Base-by-base conservation (phyloP, 2,113 vertebrate species). In the Microcebus lehilahytsara region DNA sequence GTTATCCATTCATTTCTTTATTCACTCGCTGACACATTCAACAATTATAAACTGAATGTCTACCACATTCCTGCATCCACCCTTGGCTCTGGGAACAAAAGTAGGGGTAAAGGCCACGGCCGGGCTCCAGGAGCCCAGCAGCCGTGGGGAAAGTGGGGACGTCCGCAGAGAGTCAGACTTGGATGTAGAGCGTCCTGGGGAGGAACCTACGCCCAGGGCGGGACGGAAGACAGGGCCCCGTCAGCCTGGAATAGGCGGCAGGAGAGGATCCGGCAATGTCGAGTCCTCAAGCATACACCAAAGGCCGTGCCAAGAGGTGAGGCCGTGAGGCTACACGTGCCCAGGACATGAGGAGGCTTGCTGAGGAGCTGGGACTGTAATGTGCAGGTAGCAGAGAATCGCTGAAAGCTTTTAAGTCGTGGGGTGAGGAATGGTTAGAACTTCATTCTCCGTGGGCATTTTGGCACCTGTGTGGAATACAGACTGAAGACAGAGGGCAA, bases 181-280 rank as follows among this genome's bases (percentile, higher is more conserved):
- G 0, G 13, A 25, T 2, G 1, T 3, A 1, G 32, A 5, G 3
- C 34, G 14, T 20, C 78, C 11, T 0, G 0, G 3, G 27, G 40
- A n/a, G 56, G 32, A 77, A 8, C 49, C 32, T 46, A 14, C 0
- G 4, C 22, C 56, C 5, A 10, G 2, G 9, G 22, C 0, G 1
- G 37, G 19, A 13, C 4, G 2, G 40, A 60, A 27, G 11, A 72
- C 3, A 1, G 8, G 17, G 8, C 6, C 46, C 0, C 32, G 46
- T 9, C 1, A 17, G 40, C 51, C 53, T 72, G 32, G 30, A 37
- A 23, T 20, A 32, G 23, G 25, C 1, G 32, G 51, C 30, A 77
- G 17, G 62, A 49, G 3, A 37, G 49, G 16, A 13, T 2, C 66
- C 23, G 13, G 46, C 19, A 64, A 27, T 9, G 2, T 42, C 49